Evolutionary conservation across 2,797 vertebrate species (phyloP), one percentile per base, ranked within the genome.

Genomic region (Cossypha polioptera): DNA sequence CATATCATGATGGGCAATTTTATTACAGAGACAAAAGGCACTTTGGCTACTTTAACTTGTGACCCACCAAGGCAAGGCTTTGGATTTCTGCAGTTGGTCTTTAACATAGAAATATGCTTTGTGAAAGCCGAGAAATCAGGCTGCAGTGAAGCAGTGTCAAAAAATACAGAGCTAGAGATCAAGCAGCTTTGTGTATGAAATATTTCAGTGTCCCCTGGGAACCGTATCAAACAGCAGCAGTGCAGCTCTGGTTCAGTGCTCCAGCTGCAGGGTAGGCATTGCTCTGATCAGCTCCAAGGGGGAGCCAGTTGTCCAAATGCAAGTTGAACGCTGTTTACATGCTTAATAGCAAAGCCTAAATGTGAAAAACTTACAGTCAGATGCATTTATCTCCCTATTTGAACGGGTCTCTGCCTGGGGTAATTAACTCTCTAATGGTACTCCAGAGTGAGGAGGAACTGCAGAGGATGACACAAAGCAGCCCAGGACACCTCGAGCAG

Each of bases 251-350:
- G 69, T 92, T 95, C 73, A 72, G 69, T 68, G 86, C 84, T 85
- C 67, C 94, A 94, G 94, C 89, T 85, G 89, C 91, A 88, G 85
- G 87, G 72, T 63, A 57, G 48, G 47, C 78, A 50, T 24, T 35
- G 74, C 87, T 91, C 81, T 79, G 67, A 87, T 74, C 89, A 59
- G 40, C 75, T 82, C 63, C 75, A 45, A 85, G 81, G 79, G 67
- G 67, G 45, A 96, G 63, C 40, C 67, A 85, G 40, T 84, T 63
- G 74, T 86, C 86, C 92, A 85, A 93, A 92, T 22, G 38, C 19
- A 67, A 62, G 48, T 6, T 66, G 79, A 84, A 86, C 0, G 6
- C 36, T 88, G 45, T 76, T 92, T 76, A 83, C 72, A 48, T 86
- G 51, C 62, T 62, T 92, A 80, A 88, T 35, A 72, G 69, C 54